Evolutionary conservation across 2,797 vertebrate species (phyloP).

Genomic region (Bufotes viridis): DNA sequence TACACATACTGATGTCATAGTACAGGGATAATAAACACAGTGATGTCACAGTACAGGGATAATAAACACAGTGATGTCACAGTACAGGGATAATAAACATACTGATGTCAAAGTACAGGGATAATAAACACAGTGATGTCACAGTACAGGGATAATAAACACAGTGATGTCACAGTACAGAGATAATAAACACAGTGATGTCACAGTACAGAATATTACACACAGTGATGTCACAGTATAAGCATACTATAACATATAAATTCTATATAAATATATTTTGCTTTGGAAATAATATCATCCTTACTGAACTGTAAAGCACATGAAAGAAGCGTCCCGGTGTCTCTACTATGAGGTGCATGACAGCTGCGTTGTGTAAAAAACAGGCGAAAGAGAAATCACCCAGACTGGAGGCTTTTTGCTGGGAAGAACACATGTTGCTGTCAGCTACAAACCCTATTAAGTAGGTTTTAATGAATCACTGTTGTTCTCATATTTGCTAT

Average conservation of each 20-base stretch:
- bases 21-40: too few species aligned
- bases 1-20: too few species aligned
- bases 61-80: too few species aligned
- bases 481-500: conserved; percentile 82
- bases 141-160: background rate
- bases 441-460: conserved; percentile 77
- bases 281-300: background rate
- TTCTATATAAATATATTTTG: background rate
- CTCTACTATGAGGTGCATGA: conserved; percentile 15
- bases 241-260: too few species aligned
- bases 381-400: conserved; percentile 40
- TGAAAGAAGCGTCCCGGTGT: background rate
- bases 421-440: conserved; percentile 70
- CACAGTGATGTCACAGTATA: too few species aligned
- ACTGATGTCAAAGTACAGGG: too few species aligned
- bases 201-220: background rate
- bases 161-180: background rate
- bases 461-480: conserved; percentile 81
- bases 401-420: conserved; percentile 65
- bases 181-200: background rate
- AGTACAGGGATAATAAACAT: too few species aligned
- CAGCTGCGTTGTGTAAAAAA: conserved; percentile 25
- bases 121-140: too few species aligned
- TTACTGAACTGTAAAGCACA: background rate
- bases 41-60: too few species aligned